Evolutionary conservation across 2,113 vertebrate species (phyloP).

Genomic region (Nannospalax galili): DNA sequence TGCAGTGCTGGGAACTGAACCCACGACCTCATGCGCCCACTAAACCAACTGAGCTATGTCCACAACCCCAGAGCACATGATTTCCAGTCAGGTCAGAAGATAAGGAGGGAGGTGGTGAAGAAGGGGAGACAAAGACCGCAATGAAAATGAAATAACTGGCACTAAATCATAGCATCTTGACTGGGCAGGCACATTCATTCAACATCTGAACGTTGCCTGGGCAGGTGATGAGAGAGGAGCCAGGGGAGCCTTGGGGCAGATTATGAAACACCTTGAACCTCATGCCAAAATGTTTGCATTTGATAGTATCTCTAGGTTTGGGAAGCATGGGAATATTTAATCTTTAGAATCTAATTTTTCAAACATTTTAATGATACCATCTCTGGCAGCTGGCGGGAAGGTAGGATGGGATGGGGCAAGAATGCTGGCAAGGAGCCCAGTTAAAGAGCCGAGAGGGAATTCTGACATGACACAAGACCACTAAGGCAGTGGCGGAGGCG

Average conservation of each 20-base stretch:
- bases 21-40: neutral
- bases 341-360: neutral
- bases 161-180: neutral
- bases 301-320: conserved; percentile 6
- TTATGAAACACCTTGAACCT: neutral
- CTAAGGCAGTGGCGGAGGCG: neutral
- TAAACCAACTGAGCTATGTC: neutral
- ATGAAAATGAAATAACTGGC: neutral
- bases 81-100: neutral
- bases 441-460: neutral
- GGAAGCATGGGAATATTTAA: neutral
- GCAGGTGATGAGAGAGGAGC: neutral
- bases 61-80: neutral
- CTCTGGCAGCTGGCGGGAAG: conserved; percentile 31
- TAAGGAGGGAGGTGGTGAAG: neutral
- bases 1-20: neutral
- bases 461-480: neutral
- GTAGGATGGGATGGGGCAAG: neutral
- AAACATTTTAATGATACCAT: neutral
- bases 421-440: neutral
- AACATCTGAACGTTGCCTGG: neutral
- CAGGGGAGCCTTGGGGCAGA: neutral
- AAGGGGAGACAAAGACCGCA: neutral
- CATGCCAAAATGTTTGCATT: neutral
- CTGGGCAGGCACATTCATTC: neutral